Base-by-base conservation (phyloP, 2,888 invertebrate genomes). In the Cephus sareptanus region DNA sequence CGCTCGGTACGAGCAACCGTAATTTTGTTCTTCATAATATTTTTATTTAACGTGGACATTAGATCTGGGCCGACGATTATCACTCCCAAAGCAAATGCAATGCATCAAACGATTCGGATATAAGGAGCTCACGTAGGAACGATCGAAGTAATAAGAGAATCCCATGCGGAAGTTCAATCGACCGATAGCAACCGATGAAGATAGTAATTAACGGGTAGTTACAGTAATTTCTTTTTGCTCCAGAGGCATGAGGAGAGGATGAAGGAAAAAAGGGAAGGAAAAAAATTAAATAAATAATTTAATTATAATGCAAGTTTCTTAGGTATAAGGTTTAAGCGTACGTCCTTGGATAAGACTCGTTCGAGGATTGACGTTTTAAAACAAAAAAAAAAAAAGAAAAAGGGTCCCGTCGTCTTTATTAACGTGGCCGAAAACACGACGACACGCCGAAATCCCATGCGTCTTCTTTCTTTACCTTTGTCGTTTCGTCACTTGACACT, bases 21-120 rank as follows among this genome's bases (percentile, higher is more conserved):
- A 35, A 30, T 75, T 40, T 40, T n/a, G 30, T 68, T 35, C 6
- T 6, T 4, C 23, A 0, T 15, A 6, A 1, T 6, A 15, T 0
- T 40, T 31, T 73, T 15, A 33, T 73, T 37, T 35, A 34, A 78
- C 76, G 82, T 82, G 83, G 81, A 56, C 86, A 86, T 86, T 86
- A 85, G 83, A 85, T 85, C 76, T 81, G 83, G 83, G 85, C 80
- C 77, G 82, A 82, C 78, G 75, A 81, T 74, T 76, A 78, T 80
- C 68, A 82, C 79, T 83, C 23, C 23, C 23, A 56, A 56, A 56
- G 23, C 23, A 56, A 56, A 56, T 82, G 86, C 82, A 82, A 84
- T 84, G 83, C 84, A 83, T 84, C 76, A 78, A 82, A 80, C 79
- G 75, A 23, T 56, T 56, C 9, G 9, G 56, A 56, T 56, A 56